A percentile compares a stretch with the other conserved stretches of the same genome.
Evolutionary conservation across 2,797 vertebrate genomes (phyloP).

Genomic region (Neosalanx taihuensis): DNA sequence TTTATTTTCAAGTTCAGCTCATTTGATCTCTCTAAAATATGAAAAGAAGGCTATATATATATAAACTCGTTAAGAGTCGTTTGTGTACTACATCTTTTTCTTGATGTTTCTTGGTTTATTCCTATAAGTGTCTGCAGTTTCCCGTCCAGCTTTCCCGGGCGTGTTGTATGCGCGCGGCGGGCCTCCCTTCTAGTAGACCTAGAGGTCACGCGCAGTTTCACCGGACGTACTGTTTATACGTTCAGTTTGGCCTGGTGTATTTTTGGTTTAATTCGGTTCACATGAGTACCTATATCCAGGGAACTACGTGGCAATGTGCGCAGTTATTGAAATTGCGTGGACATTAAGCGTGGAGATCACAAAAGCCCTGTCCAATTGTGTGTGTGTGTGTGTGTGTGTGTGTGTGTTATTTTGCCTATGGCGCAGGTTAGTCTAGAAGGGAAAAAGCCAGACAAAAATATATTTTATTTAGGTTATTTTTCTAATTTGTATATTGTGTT

Average conservation of each 20-base stretch:
- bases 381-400: background rate
- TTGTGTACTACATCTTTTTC: background rate
- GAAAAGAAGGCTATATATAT: too few species aligned
- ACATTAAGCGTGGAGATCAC: background rate
- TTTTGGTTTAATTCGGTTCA: too few species aligned
- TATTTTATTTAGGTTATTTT: too few species aligned
- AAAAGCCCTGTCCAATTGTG: background rate
- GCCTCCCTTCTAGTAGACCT: conserved; percentile 42
- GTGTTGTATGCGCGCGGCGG: conserved; percentile 28
- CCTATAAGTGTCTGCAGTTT: conserved; percentile 25
- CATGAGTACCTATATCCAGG: too few species aligned
- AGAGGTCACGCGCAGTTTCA: conserved; percentile 79
- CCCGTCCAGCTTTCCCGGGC: conserved; percentile 47
- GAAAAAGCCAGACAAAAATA: too few species aligned
- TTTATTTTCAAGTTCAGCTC: too few species aligned
- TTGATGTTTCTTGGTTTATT: background rate
- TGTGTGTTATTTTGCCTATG: background rate
- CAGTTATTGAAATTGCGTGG: background rate
- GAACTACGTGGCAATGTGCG: background rate
- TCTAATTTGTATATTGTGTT: too few species aligned
- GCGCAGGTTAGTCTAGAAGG: too few species aligned
- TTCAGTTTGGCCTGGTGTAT: conserved; percentile 39
- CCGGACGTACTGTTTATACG: conserved; percentile 76
- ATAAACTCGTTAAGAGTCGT: too few species aligned
- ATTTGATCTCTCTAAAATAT: too few species aligned